Percentiles rank a stretch among this genome's conserved stretches.
Evolutionary conservation across 2,888 invertebrate genomes (phyloP).

Genomic region (Automeris io): DNA sequence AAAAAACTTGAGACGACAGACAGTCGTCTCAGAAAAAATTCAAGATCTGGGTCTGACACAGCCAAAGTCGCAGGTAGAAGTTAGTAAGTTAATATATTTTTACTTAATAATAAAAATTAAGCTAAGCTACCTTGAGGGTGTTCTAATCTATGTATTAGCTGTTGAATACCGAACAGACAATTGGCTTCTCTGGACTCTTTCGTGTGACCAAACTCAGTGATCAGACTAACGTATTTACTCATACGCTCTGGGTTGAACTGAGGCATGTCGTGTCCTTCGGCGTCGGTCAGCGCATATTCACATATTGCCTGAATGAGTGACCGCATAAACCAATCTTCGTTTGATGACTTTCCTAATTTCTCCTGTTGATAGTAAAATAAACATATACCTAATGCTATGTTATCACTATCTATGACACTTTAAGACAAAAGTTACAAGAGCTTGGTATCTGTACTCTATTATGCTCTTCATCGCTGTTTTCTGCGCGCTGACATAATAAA

Average conservation of each 20-base stretch:
- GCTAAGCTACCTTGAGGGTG: constrained; percentile 81
- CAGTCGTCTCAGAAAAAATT: too few relatives aligned
- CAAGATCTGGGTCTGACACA: too few relatives aligned
- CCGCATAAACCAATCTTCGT: constrained; percentile 83
- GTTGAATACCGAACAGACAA: constrained; percentile 90
- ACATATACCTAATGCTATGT: too few relatives aligned
- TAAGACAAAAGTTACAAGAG: too few relatives aligned
- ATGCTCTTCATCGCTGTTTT: too few relatives aligned
- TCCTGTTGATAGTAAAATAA: constrained; percentile 40
- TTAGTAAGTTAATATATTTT: background rate
- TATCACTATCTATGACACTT: too few relatives aligned
- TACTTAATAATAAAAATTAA: background rate
- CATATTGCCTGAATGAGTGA: constrained; percentile 84
- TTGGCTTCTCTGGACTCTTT: constrained; percentile 84
- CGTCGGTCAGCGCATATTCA: constrained; percentile 79
- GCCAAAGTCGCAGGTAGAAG: background rate
- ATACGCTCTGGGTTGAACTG: constrained; percentile 69
- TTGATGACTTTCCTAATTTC: constrained; percentile 79
- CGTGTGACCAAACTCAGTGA: constrained; percentile 84
- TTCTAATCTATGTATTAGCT: constrained; percentile 85
- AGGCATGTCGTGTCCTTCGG: constrained; percentile 58
- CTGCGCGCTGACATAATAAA: too few relatives aligned
- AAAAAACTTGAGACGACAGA: too few relatives aligned
- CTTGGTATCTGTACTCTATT: too few relatives aligned
- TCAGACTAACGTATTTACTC: constrained; percentile 70